Conservation (phyloP, 2,888 invertebrate genomes). For the Andricus curvator region DNA sequence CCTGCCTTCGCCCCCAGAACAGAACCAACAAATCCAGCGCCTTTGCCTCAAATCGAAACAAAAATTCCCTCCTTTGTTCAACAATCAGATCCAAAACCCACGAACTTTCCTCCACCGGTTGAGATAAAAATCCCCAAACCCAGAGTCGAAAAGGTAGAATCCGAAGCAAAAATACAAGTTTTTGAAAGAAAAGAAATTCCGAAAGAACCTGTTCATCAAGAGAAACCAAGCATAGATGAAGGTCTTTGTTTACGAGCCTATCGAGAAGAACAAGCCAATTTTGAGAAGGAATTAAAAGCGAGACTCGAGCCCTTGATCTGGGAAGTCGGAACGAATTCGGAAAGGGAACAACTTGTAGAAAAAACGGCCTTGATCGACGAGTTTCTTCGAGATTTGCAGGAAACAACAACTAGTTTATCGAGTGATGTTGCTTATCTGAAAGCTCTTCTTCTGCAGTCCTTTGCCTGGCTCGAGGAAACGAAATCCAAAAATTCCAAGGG, state of each 20-base stretch:
- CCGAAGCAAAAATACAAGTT: conserved; percentile 45
- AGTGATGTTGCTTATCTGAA: conserved; percentile 82
- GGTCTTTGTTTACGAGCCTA: conserved; percentile 67
- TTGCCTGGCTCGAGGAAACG: conserved; percentile 82
- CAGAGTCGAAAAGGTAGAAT: conserved; percentile 24
- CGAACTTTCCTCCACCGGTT: not conserved
- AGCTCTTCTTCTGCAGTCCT: conserved; percentile 80
- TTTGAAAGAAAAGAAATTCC: conserved; percentile 55
- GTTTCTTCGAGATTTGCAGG: conserved; percentile 83
- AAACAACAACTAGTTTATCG: conserved; percentile 81
- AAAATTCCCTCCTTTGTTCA: not conserved
- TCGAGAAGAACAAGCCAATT: conserved; percentile 68
- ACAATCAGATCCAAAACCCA: conserved; percentile 8
- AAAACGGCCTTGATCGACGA: conserved; percentile 80
- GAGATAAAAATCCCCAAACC: conserved; percentile 36
- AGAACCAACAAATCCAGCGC: not conserved
- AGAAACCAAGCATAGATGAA: conserved; percentile 66
- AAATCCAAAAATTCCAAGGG: conserved; percentile 78
- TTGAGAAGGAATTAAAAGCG: conserved; percentile 70
- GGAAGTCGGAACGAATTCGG: conserved; percentile 81
- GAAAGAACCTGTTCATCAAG: conserved; percentile 51
- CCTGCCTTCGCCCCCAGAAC: conserved; percentile 35
- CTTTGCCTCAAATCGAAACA: conserved; percentile 9
- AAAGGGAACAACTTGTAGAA: conserved; percentile 80
- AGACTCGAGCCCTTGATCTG: conserved; percentile 64